Evolutionary conservation across 2,888 invertebrate species (phyloP).

Genomic region (Macropis europaea): DNA sequence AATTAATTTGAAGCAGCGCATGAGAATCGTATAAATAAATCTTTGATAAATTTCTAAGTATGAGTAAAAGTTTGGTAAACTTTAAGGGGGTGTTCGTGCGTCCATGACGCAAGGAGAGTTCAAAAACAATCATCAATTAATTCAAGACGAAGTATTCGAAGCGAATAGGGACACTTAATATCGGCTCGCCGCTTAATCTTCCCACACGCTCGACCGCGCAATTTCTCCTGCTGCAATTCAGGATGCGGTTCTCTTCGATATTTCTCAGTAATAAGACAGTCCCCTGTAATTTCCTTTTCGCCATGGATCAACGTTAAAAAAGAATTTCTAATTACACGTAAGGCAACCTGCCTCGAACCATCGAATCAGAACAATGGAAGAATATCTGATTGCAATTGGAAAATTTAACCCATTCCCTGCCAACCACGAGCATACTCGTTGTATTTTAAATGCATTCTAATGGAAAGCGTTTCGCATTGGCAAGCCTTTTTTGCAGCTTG

Average conservation of each 20-base stretch:
- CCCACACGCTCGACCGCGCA: constrained; percentile 19
- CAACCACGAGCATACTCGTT: no score
- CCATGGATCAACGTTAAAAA: not conserved
- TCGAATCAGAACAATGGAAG: not conserved
- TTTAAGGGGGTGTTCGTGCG: not conserved
- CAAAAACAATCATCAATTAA: constrained; percentile 24
- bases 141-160: constrained; percentile 19
- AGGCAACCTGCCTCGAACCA: not conserved
- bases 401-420: no score
- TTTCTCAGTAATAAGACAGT: constrained; percentile 34
- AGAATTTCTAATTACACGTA: not conserved
- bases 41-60: not conserved
- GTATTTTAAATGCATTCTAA: no score
- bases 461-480: no score
- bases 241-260: constrained; percentile 33
- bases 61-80: not conserved
- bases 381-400: no score
- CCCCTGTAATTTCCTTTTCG: constrained; percentile 14
- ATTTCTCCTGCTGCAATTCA: constrained; percentile 44
- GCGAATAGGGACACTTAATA: constrained; percentile 36
- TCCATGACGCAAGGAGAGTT: not conserved
- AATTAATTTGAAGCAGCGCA: no score
- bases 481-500: no score
- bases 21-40: not conserved
- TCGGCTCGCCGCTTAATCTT: constrained; percentile 36